phyloP scores from a whole-genome alignment of 2,888 invertebrate genomes.

The Ectemnius lituratus region DNA sequence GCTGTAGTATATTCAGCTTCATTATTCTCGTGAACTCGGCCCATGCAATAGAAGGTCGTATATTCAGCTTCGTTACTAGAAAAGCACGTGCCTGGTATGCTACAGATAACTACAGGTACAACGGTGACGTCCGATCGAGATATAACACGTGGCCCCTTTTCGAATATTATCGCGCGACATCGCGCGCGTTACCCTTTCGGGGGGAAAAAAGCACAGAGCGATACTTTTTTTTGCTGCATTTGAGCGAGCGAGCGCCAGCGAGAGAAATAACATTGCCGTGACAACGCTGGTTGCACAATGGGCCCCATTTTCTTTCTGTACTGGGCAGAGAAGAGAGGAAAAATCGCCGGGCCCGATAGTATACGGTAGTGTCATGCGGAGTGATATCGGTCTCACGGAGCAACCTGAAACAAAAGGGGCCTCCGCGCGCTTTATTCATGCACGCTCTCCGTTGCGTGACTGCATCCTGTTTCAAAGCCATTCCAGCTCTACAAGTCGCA shows the following conservation, averaged over 20 bases:
- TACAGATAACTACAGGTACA: constrained; percentile 5
- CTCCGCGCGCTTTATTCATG: constrained; percentile 7
- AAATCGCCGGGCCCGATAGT: not conserved
- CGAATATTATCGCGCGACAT: constrained; percentile 14
- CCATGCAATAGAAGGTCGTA: too few relatives aligned
- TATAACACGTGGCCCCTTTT: not conserved
- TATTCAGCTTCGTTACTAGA: constrained; percentile 1
- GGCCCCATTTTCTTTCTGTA: not conserved
- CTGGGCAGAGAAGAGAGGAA: not conserved
- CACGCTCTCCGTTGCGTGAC: constrained; percentile 10
- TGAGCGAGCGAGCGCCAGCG: not conserved
- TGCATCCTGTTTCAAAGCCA: constrained; percentile 8
- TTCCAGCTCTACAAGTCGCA: not conserved
- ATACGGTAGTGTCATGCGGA: not conserved
- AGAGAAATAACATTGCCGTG: constrained; percentile 3
- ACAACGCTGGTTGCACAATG: not conserved
- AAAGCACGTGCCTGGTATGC: constrained; percentile 1
- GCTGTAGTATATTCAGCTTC: not conserved
- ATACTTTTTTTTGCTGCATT: not conserved
- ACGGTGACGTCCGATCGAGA: not conserved
- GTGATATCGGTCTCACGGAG: constrained; percentile 11
- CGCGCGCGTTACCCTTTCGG: not conserved
- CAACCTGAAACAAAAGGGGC: constrained; percentile 15
- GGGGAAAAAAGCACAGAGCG: not conserved
- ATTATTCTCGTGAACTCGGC: not conserved